These are phyloP conservation scores for Bungarus multicinctus DNA, from an alignment of 2,113 vertebrate genomes.

Conservation along the genomic window DNA sequence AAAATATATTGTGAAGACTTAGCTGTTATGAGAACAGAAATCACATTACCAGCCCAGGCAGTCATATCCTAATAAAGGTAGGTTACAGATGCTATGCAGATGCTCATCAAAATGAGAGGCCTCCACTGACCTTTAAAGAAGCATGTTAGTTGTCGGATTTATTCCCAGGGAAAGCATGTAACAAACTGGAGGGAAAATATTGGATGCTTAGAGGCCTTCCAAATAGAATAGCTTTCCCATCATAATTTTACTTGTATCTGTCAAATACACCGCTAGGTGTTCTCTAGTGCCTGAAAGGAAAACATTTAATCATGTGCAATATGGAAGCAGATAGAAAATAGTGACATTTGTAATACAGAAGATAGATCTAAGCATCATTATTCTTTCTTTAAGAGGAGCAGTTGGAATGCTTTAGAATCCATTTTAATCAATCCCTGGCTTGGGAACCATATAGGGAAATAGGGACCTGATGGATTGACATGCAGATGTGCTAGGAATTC, in stretches of 20 bases:
- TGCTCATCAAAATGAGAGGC: background rate
- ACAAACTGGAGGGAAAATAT: background rate
- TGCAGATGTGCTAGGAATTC: slow-evolving; percentile 12
- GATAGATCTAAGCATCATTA: accelerated
- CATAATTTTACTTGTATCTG: background rate
- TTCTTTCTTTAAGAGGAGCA: background rate
- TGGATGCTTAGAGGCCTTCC: background rate
- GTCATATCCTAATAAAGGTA: background rate
- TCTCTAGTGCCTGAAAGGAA: slow-evolving; percentile 20
- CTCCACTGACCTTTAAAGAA: background rate
- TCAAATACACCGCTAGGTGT: background rate
- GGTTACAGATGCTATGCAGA: background rate
- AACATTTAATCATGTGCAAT: background rate
- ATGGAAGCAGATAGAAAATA: background rate
- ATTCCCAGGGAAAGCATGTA: background rate
- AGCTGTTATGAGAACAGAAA: background rate
- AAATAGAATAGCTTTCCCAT: background rate
- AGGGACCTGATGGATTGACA: slow-evolving; percentile 40
- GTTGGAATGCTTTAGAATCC: slow-evolving; percentile 1
- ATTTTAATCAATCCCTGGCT: background rate
- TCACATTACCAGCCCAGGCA: background rate
- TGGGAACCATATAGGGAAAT: background rate
- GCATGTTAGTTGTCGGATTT: background rate
- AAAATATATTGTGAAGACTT: background rate
- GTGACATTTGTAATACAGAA: background rate